Base-by-base conservation (phyloP, 2,888 invertebrate species). In the Synergus japonicus region DNA sequence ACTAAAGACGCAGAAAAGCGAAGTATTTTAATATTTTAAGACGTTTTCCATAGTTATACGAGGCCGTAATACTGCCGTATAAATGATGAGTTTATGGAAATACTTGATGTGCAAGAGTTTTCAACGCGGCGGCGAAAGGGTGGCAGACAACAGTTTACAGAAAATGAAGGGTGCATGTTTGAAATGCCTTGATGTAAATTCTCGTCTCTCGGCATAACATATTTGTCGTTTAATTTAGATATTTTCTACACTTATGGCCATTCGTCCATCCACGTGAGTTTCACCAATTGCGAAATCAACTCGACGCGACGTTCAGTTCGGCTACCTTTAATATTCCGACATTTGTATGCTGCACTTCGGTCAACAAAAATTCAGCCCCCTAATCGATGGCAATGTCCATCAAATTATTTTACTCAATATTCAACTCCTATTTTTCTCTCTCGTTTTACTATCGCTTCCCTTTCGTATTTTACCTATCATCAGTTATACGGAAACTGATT, bases 221-320 rank as follows among this genome's bases (percentile, higher is more conserved):
- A 91, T 91, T 91, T 90, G 90, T 90, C 90, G 89, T 89, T 89
- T 90, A 89, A 89, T 90, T 90, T 88, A 89, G 90, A 89, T 89
- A 88, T 88, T 87, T 88, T 86, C 88, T 85, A 69, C 73, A 64
- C 67, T 79, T 77, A 29, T 29, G 77, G 73, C 69, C 81, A 84
- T 82, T 84, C 81, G 83, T 83, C 83, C 80, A 83, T 84, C 79
- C 84, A 85, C 83, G 86, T 82, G 88, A 83, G 84, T 84, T 86
- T 80, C 87, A 81, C 84, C 85, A 86, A 83, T 86, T 83, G 86
- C 82, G 83, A 87, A 85, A 88, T 87, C 87, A 85, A 87, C 84
- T 88, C 3, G 29, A 29, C 85, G 86, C 29, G 3, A 29, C 85
- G 86, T 88, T 86, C 85, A 86, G 83, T 86, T 86, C 81, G 83